These are phyloP conservation scores for Bombus vancouverensis DNA, from an alignment of 1,140 invertebrate genomes.

Conservation along the genomic window DNA sequence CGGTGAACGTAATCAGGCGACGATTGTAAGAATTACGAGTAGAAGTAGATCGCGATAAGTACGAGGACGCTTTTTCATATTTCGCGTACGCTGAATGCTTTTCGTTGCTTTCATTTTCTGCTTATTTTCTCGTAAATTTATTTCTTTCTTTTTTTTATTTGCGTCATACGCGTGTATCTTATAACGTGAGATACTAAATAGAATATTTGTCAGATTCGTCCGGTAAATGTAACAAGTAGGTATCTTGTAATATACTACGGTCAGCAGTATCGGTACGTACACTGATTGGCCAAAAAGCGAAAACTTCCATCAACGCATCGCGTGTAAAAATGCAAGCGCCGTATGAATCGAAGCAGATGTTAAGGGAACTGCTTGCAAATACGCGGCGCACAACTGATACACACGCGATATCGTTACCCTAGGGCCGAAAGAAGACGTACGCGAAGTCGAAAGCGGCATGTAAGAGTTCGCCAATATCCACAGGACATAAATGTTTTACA, in stretches of 20 bases:
- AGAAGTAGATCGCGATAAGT: too few relatives aligned
- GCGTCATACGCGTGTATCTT: background rate
- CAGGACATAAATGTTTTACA: constrained; percentile 81
- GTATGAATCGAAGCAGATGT: background rate
- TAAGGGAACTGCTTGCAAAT: background rate
- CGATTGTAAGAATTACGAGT: too few relatives aligned
- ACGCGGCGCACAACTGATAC: background rate
- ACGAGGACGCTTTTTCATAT: too few relatives aligned
- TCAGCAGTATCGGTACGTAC: background rate
- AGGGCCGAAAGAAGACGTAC: constrained; percentile 11
- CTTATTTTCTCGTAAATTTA: background rate
- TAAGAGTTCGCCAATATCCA: constrained; percentile 76
- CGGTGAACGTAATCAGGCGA: too few relatives aligned
- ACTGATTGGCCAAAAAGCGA: background rate
- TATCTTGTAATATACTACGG: too few relatives aligned
- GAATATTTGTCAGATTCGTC: too few relatives aligned
- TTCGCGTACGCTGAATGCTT: too few relatives aligned
- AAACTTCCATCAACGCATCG: background rate
- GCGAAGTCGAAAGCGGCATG: constrained; percentile 19
- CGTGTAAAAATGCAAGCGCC: background rate
- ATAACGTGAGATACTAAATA: too few relatives aligned
- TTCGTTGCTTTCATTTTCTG: background rate
- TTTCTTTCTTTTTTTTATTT: accelerated
- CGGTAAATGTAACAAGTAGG: background rate
- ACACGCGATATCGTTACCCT: constrained; percentile 29